These are phyloP conservation scores for Steinernema khuongi DNA, from an alignment of 1,140 invertebrate genomes.

Conservation along the genomic window DNA sequence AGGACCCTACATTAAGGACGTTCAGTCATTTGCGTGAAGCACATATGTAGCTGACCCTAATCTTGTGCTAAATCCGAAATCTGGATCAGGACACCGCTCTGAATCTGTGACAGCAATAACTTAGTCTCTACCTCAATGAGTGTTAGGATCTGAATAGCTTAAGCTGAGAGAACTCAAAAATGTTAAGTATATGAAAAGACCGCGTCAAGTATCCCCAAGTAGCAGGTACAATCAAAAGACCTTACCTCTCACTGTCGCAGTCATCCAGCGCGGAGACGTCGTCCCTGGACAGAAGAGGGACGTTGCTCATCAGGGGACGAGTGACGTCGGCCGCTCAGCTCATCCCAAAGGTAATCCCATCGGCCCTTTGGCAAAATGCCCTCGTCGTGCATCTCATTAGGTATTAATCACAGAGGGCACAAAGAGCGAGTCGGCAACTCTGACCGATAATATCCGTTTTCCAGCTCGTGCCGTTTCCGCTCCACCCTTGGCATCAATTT, in stretches of 20 bases:
- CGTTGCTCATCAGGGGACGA: background rate
- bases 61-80: too few species aligned
- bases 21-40: too few species aligned
- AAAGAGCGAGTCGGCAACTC: background rate
- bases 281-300: background rate
- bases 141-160: too few species aligned
- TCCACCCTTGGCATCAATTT: background rate
- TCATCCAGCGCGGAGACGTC: background rate
- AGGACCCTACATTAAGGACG: too few species aligned
- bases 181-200: too few species aligned
- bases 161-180: too few species aligned
- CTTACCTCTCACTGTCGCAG: background rate
- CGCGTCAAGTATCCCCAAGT: too few species aligned
- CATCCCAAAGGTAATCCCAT: background rate
- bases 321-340: background rate
- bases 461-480: background rate
- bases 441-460: background rate
- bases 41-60: too few species aligned
- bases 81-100: too few species aligned
- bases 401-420: background rate
- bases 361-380: background rate
- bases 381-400: constrained; percentile 10
- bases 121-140: too few species aligned
- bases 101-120: too few species aligned
- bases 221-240: too few species aligned